Evolutionary conservation across 2,888 invertebrate genomes (phyloP).

Genomic region (Siphlonurus alternatus): DNA sequence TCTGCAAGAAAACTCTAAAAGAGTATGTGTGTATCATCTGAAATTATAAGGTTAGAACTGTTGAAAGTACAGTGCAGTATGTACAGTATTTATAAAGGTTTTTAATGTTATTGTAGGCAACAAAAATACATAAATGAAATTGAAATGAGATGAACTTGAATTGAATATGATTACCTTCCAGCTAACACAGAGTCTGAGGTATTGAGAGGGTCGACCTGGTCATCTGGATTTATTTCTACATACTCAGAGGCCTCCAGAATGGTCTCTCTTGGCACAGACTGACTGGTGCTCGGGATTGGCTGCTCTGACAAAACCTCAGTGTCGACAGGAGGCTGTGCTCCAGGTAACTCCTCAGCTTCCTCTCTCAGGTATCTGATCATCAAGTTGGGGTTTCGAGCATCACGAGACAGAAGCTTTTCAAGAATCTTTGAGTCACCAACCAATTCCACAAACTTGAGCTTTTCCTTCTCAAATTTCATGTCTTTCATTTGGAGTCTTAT

Average conservation of each 20-base stretch:
- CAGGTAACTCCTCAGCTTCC: not conserved
- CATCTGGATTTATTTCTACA: not conserved
- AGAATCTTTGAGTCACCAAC: not conserved
- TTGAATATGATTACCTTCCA: no score
- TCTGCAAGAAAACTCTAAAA: no score
- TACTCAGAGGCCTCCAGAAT: no score
- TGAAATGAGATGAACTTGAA: no score
- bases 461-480: not conserved
- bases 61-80: no score
- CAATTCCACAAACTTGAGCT: not conserved
- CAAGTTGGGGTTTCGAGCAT: not conserved
- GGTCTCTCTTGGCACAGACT: no score
- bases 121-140: no score
- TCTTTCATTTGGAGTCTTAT: not conserved
- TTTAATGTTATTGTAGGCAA: no score
- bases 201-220: not conserved
- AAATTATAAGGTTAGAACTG: no score
- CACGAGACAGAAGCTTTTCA: slow-evolving; percentile 17
- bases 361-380: not conserved
- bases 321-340: not conserved
- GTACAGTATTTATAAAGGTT: no score
- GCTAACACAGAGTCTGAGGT: no score
- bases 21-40: no score
- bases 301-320: not conserved
- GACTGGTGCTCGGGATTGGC: not conserved